phyloP scores from a whole-genome alignment of 2,113 vertebrate genomes.

The Pterocles gutturalis region DNA sequence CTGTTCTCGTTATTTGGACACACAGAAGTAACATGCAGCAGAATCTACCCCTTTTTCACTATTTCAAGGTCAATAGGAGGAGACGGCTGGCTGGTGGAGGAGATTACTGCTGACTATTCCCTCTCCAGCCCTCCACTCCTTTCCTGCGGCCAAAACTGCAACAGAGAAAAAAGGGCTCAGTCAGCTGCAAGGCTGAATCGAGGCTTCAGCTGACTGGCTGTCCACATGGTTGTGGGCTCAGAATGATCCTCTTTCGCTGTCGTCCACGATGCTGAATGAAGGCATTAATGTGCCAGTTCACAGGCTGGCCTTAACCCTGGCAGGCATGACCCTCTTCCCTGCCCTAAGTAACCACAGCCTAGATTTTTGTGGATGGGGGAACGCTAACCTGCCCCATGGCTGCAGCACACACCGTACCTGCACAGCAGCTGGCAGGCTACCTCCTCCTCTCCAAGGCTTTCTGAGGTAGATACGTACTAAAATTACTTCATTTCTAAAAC shows the following conservation, averaged over 20 bases:
- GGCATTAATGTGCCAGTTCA: neutral
- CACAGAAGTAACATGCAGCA: neutral
- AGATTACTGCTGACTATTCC: neutral
- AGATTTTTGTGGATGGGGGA: fast-evolving
- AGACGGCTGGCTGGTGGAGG: neutral
- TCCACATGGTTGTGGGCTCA: neutral
- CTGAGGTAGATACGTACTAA: neutral
- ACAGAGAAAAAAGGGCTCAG: neutral
- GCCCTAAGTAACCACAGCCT: neutral
- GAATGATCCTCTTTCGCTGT: neutral
- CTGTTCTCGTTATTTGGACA: neutral
- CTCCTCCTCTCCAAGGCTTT: neutral
- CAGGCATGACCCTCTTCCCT: neutral
- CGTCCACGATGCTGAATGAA: neutral
- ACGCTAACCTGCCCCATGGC: fast-evolving
- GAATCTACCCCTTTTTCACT: constrained; percentile 12
- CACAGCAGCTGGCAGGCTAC: neutral
- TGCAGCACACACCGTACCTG: neutral
- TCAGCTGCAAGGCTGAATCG: fast-evolving
- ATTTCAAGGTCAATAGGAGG: constrained; percentile 19
- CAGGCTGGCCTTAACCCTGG: neutral
- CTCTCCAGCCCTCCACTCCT: neutral
- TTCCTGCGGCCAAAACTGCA: neutral
- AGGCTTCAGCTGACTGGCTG: neutral
- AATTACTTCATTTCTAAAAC: neutral